These are phyloP conservation scores for Anthoscopus minutus DNA, from an alignment of 2,113 vertebrate species.

Conservation along the genomic window DNA sequence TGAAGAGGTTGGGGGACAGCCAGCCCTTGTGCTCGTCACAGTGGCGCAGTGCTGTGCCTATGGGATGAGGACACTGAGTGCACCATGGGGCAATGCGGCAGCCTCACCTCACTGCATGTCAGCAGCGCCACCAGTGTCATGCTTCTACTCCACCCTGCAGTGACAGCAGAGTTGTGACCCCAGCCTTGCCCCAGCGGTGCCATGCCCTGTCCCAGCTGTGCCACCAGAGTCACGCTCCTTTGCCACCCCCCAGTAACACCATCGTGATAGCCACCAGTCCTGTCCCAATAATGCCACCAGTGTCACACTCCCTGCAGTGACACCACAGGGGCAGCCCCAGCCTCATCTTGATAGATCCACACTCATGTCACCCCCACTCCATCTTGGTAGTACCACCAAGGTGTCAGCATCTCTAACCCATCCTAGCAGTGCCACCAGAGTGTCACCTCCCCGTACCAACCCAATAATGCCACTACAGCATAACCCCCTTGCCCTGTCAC, in stretches of 20 bases:
- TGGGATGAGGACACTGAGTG: neutral
- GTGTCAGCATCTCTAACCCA: neutral
- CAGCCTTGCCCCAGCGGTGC: neutral
- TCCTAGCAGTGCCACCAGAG: no score
- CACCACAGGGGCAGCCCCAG: neutral
- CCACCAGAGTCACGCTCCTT: neutral
- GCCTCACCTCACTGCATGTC: neutral
- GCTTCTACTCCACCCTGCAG: neutral
- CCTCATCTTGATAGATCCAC: neutral
- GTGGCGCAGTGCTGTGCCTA: constrained; percentile 90
- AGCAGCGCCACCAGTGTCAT: neutral
- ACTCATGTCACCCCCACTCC: no score
- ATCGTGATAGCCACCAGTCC: neutral
- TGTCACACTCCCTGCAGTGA: neutral
- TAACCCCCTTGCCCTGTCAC: neutral
- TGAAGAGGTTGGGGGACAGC: constrained; percentile 92
- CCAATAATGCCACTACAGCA: neutral
- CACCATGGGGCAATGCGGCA: neutral
- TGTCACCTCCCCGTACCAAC: neutral
- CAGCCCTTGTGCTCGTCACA: constrained; percentile 95
- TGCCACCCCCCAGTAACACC: neutral
- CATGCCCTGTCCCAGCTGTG: neutral
- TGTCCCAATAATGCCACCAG: neutral
- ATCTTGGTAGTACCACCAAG: neutral
- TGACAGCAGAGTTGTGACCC: neutral